A percentile compares a stretch with the other conserved stretches of the same genome.
phyloP scores from a whole-genome alignment of 2,888 invertebrate genomes.

The Pyrgus malvae region DNA sequence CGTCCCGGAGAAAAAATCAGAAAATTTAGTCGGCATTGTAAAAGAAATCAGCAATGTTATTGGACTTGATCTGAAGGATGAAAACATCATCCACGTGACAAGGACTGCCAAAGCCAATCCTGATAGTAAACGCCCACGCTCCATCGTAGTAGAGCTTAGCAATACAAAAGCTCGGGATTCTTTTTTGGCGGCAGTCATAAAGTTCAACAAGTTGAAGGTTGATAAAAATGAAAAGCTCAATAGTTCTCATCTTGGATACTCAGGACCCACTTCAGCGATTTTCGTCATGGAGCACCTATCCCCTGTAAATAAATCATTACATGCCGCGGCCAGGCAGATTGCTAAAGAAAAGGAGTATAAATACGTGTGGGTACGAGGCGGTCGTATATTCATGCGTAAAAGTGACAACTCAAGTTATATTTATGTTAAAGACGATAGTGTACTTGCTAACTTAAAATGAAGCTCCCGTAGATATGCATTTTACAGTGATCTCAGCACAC shows the following conservation, averaged over 20 bases:
- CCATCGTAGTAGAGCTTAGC: background rate
- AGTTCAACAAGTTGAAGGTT: background rate
- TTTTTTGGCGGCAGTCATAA: background rate
- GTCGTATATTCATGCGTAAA: conserved; percentile 2
- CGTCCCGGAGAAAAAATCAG: conserved; percentile 24
- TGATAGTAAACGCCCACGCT: conserved; percentile 4
- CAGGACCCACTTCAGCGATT: background rate
- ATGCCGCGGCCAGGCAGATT: background rate
- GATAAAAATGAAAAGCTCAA: background rate
- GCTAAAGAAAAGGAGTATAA: conserved; percentile 2
- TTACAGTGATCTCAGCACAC: too few relatives aligned
- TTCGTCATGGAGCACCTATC: background rate
- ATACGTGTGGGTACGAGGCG: background rate
- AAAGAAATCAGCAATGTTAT: conserved; percentile 12
- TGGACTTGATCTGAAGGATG: background rate
- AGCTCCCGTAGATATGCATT: background rate
- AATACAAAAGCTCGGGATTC: background rate
- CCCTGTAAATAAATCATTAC: background rate
- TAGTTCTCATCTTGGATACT: background rate
- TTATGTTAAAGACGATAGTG: background rate
- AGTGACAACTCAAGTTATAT: background rate
- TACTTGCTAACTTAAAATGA: background rate
- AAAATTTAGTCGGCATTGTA: conserved; percentile 8
- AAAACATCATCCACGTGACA: background rate
- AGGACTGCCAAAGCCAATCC: conserved; percentile 4